A percentile compares a stretch with the other conserved stretches of the same genome.
Evolutionary conservation across 2,113 vertebrate genomes (phyloP).

Genomic region (Etia nguti): DNA sequence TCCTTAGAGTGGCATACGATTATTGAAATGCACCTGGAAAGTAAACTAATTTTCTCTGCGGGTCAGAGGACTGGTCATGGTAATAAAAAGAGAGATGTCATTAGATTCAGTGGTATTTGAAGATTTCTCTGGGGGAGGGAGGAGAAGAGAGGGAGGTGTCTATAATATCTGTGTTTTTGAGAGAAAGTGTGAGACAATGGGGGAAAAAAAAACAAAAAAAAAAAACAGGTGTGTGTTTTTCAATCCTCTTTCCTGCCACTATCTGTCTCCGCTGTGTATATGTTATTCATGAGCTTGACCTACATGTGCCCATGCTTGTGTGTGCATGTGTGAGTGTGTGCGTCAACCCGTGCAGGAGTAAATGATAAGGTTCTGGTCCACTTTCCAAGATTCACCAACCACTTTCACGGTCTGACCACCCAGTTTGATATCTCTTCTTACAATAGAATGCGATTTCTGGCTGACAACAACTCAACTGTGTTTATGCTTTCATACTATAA

Average conservation of each 20-base stretch:
- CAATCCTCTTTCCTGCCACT: constrained; percentile 22
- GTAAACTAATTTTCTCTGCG: constrained; percentile 47
- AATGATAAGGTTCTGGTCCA: constrained; percentile 52
- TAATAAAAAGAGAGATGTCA: constrained; percentile 63
- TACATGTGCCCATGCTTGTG: constrained; percentile 44
- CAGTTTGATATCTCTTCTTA: constrained; percentile 17
- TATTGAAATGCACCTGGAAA: constrained; percentile 58
- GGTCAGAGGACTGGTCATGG: constrained; percentile 63
- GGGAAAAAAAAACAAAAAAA: neutral
- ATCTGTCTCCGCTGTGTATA: constrained; percentile 34
- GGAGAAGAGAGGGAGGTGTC: neutral
- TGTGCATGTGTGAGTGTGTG: constrained; percentile 5
- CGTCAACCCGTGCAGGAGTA: constrained; percentile 1
- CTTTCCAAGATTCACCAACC: constrained; percentile 40
- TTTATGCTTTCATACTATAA: constrained; percentile 22
- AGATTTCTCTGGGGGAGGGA: constrained; percentile 23
- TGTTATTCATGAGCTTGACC: constrained; percentile 65
- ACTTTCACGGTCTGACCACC: constrained; percentile 59
- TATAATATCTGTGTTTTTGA: constrained; percentile 2
- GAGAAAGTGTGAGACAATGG: neutral
- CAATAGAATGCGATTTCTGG: constrained; percentile 13
- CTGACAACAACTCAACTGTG: neutral
- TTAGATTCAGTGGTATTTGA: constrained; percentile 61
- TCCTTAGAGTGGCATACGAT: constrained; percentile 29
- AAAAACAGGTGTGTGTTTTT: constrained; percentile 12